Base-by-base conservation (phyloP, 2,113 vertebrate species). In the Alouatta palliata region DNA sequence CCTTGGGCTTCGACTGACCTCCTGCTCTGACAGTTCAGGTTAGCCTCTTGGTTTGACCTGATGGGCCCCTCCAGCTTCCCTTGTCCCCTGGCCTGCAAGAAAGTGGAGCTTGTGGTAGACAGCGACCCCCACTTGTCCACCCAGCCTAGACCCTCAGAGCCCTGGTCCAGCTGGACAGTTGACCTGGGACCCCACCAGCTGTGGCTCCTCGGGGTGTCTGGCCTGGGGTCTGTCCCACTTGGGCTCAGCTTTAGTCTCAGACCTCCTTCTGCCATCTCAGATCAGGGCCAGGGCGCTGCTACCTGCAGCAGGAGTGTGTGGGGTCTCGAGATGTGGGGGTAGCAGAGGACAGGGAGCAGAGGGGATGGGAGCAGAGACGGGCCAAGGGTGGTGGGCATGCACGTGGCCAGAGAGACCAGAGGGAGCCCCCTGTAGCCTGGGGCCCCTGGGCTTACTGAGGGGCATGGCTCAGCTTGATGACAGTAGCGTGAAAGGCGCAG, bases 1-100 rank as follows among this genome's bases (percentile, higher is more conserved):
- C 77, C 68, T 84, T 77, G 91, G 32, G 45, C 76, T 47, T 97
- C 93, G 37, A 77, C 94, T 94, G 86, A 89, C 93, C 90, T 97
- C 90, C 91, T 32, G 1, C 76, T 92, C 45, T 56, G 94, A 47
- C 76, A 92, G 56, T 68, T 3, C 30, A 6, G 37, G 71, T 84
- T 89, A 73, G 25, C 23, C n/a, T 75, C 71, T 89, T 0, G 1
- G 20, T 77, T 61, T 95, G 64, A 87, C 79, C 73, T 54, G 56
- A 54, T 52, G 76, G 66, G 81, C 87, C 32, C 43, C 5, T 56
- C 10, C 25, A 13, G 52, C 93, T 80, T 25, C 40, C 92, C 96
- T 96, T 95, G 49, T 84, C 3, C 80, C 1, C 16, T 83, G 73
- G 66, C 66, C 76, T 71, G 9, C 3, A 19, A 35, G 37, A 43